Conservation (phyloP, 2,113 vertebrate genomes). For the Sinocyclocheilus anshuiensis region DNA sequence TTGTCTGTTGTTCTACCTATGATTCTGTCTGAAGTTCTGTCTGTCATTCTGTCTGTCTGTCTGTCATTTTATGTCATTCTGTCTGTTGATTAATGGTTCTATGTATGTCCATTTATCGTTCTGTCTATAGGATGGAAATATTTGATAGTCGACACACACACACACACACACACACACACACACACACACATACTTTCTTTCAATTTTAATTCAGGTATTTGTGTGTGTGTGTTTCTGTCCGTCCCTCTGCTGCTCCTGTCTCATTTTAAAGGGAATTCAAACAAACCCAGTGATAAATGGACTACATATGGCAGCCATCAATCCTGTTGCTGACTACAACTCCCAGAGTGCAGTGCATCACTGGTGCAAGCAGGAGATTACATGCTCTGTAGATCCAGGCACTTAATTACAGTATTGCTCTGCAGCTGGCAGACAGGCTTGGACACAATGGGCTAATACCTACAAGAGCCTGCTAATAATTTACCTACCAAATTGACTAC, state of each 20-base stretch:
- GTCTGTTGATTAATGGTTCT: background rate
- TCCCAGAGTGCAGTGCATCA: conserved; percentile 44
- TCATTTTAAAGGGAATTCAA: conserved; percentile 30
- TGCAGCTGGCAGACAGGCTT: conserved; percentile 27
- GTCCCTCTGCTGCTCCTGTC: conserved; percentile 11
- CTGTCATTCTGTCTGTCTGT: background rate
- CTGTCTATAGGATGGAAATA: conserved; percentile 14
- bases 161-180: background rate
- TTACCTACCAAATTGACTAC: conserved; percentile 30
- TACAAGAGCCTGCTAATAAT: conserved; percentile 24
- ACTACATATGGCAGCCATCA: conserved; percentile 49
- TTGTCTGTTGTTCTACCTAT: background rate
- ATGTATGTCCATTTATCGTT: conserved; percentile 22
- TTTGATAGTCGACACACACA: background rate
- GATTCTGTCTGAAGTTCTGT: background rate
- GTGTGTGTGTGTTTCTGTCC: background rate
- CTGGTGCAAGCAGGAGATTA: conserved; percentile 45
- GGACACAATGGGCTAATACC: conserved; percentile 32
- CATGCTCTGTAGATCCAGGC: conserved; percentile 48
- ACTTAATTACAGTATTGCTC: conserved; percentile 45
- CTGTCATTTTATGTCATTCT: background rate
- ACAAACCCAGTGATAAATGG: conserved; percentile 36
- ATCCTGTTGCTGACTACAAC: conserved; percentile 46
- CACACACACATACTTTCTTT: background rate
- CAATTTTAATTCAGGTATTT: background rate